Base-by-base conservation (phyloP, 1,140 invertebrate species). In the Samia ricini region DNA sequence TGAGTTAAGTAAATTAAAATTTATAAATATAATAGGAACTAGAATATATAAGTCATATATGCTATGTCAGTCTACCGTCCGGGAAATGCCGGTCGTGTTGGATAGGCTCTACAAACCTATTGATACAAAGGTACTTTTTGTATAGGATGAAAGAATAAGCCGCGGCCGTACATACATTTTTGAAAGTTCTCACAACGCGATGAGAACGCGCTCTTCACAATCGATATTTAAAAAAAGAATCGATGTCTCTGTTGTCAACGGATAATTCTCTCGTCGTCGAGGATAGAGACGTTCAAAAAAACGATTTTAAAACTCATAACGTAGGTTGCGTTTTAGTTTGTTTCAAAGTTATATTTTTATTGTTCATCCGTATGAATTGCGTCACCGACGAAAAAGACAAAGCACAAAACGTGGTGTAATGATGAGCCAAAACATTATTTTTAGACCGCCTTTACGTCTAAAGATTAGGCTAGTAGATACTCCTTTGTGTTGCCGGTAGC, bases 201-300 rank as follows among this genome's bases (percentile, higher is more conserved):
- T 89, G 86, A 88, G 86, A 87, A 88, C 82, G 87, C 85, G 87
- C 85, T 86, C 81, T 88, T 88, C 87, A 89, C 84, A 89, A 86
- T 89, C 87, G 85, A 89, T 89, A 88, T 87, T 86, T 83, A 88
- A 89, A 89, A 89, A 89, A 89, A 81, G 77, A 81, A 79, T 79
- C 85, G 82, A 88, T 88, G 88, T 90, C 85, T 90, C 85, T 88
- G 88, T 90, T 90, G 88, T 90, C 88, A 90, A 90, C 88, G 85
- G 68, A 82, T 79, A 80, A 86, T 86, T 88, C 87, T 86, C 81
- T 88, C 65, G 71, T 75, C 79, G 79, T 81, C 72, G 68, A 65
- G 23, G 54, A 18, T 29, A 20, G 49, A 42, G 49, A 4, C 19
- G 72, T 49, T 36, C 18, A 66, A 82, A 74, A n/a, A 65, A 64